Percentiles rank a stretch among this genome's conserved stretches.
Evolutionary conservation across 1,140 invertebrate genomes (phyloP).

Genomic region (Cecropterus lyciades): DNA sequence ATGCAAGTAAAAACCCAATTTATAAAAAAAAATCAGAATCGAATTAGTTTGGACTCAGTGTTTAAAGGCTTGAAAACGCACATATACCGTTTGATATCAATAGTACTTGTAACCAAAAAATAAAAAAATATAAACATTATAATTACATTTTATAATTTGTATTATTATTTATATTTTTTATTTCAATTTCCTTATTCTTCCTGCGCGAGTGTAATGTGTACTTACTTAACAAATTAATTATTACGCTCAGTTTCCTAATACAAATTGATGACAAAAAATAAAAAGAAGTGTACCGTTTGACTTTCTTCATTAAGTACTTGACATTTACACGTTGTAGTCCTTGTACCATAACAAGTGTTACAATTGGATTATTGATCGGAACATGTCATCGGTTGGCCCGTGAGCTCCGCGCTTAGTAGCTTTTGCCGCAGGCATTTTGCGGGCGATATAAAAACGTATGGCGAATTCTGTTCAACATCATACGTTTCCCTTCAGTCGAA

Average conservation of each 20-base stretch:
- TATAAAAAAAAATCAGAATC: too few relatives aligned
- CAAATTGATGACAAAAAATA: constrained; percentile 12
- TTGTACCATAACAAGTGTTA: constrained; percentile 47
- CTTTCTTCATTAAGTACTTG: constrained; percentile 23
- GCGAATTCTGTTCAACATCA: constrained; percentile 31
- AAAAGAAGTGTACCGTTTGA: constrained; percentile 15
- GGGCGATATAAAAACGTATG: constrained; percentile 43
- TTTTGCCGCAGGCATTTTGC: constrained; percentile 22
- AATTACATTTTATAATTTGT: too few relatives aligned
- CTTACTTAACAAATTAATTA: constrained; percentile 6
- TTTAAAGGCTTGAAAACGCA: too few relatives aligned
- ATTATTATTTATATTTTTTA: too few relatives aligned
- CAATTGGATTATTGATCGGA: constrained; percentile 43
- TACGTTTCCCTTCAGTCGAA: constrained; percentile 20
- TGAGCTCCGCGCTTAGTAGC: background rate
- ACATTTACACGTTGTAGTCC: constrained; percentile 50
- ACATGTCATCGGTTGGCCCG: constrained; percentile 39
- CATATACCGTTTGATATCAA: too few relatives aligned
- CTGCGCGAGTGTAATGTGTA: too few relatives aligned
- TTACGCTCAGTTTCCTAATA: background rate
- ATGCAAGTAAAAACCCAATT: too few relatives aligned
- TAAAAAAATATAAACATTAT: too few relatives aligned
- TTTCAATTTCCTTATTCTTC: too few relatives aligned
- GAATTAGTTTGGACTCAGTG: too few relatives aligned
- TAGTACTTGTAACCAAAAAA: too few relatives aligned